Conservation (phyloP, 2,797 vertebrate species). For the Enteromius fasciolatus region DNA sequence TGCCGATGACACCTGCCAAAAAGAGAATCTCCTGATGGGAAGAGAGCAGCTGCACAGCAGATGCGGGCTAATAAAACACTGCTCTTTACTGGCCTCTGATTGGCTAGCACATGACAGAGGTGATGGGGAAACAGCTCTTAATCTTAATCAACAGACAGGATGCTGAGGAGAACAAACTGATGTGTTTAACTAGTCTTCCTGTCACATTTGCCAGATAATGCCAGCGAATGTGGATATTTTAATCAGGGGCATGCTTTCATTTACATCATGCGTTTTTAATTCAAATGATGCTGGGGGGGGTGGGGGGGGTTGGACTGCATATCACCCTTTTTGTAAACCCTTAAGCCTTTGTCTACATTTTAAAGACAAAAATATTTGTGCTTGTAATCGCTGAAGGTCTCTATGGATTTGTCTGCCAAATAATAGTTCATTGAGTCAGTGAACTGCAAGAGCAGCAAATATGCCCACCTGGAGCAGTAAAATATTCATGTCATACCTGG, state of each 20-base stretch:
- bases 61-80: slow-evolving; percentile 55
- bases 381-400: slow-evolving; percentile 15
- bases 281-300: background rate
- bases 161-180: background rate
- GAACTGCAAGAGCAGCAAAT: slow-evolving; percentile 53
- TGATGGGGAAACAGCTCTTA: slow-evolving; percentile 37
- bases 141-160: slow-evolving; percentile 26
- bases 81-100: slow-evolving; percentile 48
- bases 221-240: slow-evolving; percentile 4
- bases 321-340: background rate
- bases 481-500: slow-evolving; percentile 60
- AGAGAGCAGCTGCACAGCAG: slow-evolving; percentile 57
- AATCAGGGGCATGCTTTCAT: slow-evolving; percentile 12
- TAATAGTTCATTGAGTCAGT: slow-evolving; percentile 44
- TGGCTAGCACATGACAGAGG: slow-evolving; percentile 18
- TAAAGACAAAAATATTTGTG: slow-evolving; percentile 35
- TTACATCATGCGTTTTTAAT: slow-evolving; percentile 21
- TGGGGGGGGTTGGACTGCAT: background rate
- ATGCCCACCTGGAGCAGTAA: slow-evolving; percentile 55
- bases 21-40: slow-evolving; percentile 58
- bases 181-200: no score
- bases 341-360: background rate
- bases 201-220: background rate
- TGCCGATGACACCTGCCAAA: slow-evolving; percentile 58
- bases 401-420: slow-evolving; percentile 30